Evolutionary conservation across 92 coral and sea anemone species (phyloP).

Genomic region (Phenganax stokvisi): DNA sequence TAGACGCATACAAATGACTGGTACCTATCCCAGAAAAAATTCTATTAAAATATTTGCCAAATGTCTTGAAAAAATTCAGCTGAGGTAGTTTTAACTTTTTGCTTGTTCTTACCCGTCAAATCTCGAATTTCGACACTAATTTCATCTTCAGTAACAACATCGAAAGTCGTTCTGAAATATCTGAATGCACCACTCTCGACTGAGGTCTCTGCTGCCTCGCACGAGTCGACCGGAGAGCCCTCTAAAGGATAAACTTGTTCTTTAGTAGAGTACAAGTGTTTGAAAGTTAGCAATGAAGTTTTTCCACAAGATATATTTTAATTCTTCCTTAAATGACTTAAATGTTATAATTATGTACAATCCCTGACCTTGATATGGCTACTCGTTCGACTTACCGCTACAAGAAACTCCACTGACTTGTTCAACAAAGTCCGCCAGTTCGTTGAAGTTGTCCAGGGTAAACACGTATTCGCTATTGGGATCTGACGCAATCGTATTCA

Average conservation of each 20-base stretch:
- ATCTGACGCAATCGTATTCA: conserved; percentile 39
- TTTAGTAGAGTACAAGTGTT: neutral
- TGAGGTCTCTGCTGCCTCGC: conserved; percentile 69
- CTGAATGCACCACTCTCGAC: conserved; percentile 92
- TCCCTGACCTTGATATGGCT: too few relatives aligned
- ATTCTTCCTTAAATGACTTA: too few relatives aligned
- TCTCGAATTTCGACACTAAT: conserved; percentile 79
- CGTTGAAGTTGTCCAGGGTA: neutral
- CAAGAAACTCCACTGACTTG: too few relatives aligned
- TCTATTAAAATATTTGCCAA: neutral
- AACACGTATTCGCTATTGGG: too few relatives aligned
- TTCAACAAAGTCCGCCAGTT: conserved; percentile 17
- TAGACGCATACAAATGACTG: conserved; percentile 79
- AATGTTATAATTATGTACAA: neutral
- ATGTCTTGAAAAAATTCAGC: neutral
- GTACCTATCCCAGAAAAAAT: conserved; percentile 46
- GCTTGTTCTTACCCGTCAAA: conserved; percentile 51
- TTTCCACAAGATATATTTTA: neutral
- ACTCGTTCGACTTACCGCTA: too few relatives aligned
- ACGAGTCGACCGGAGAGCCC: conserved; percentile 81
- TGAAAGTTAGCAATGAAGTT: neutral
- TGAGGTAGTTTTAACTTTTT: neutral
- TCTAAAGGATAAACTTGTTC: conserved; percentile 39
- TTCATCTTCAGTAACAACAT: conserved; percentile 51
- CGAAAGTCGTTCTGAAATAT: conserved; percentile 76